Evolutionary conservation across 2,888 invertebrate species (phyloP).

Genomic region (Sthenelais limicola): DNA sequence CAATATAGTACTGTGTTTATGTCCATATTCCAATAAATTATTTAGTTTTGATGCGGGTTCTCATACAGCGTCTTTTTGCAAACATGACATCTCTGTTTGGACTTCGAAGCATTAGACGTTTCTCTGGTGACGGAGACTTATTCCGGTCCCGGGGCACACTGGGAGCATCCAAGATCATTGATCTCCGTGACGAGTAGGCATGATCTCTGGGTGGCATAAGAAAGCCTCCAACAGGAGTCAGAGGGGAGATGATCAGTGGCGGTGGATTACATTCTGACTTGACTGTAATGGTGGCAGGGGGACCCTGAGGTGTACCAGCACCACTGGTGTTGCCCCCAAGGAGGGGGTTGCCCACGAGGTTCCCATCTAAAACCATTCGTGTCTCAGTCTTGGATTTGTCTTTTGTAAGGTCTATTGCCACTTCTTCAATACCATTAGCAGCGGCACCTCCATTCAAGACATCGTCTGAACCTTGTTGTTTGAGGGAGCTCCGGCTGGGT

Average conservation of each 20-base stretch:
- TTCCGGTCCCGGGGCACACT: slow-evolving; percentile 52
- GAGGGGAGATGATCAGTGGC: slow-evolving; percentile 56
- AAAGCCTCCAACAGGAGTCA: slow-evolving; percentile 18
- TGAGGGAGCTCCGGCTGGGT: slow-evolving; percentile 53
- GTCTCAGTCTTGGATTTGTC: slow-evolving; percentile 48
- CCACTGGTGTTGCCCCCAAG: slow-evolving; percentile 49
- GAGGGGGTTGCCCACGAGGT: slow-evolving; percentile 45
- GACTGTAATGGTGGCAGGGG: slow-evolving; percentile 23
- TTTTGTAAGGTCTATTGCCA: slow-evolving; percentile 63
- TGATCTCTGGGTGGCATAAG: slow-evolving; percentile 58
- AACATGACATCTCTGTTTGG: slow-evolving; percentile 64
- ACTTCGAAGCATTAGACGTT: slow-evolving; percentile 59
- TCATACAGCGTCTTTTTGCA: slow-evolving; percentile 59
- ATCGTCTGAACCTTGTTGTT: slow-evolving; percentile 48
- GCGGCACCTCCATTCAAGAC: too few species aligned
- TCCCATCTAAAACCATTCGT: background rate
- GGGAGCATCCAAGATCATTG: slow-evolving; percentile 69
- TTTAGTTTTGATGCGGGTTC: slow-evolving; percentile 63
- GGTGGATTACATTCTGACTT: slow-evolving; percentile 62
- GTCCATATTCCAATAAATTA: too few species aligned
- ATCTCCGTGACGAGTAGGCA: slow-evolving; percentile 63
- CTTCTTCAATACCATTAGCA: too few species aligned
- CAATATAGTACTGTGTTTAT: too few species aligned
- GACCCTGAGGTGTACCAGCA: too few species aligned
- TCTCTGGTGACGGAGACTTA: slow-evolving; percentile 61